Conservation (phyloP, 2,797 vertebrate species). For the Pogoniulus pusillus region DNA sequence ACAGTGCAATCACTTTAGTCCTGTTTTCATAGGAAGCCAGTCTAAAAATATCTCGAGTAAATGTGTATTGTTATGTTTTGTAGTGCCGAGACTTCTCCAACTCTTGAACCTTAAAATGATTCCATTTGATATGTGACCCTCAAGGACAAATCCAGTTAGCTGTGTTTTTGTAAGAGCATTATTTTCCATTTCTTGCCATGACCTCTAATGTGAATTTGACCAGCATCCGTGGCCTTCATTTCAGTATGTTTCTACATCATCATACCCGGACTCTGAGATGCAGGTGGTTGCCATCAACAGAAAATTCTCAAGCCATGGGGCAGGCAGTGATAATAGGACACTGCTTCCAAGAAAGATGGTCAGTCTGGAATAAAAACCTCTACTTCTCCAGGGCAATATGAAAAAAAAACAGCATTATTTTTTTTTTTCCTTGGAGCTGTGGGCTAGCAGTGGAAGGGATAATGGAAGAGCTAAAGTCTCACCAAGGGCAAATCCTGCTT, state of each 20-base stretch:
- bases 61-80: slow-evolving; percentile 53
- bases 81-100: neutral
- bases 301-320: neutral
- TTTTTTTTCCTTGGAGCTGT: neutral
- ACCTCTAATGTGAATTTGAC: neutral
- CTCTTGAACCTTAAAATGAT: slow-evolving; percentile 7
- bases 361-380: neutral
- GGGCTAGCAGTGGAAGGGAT: neutral
- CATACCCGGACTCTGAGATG: neutral
- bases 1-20: neutral
- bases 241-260: neutral
- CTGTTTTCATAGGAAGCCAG: slow-evolving; percentile 47
- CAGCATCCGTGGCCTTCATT: neutral
- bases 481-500: no score
- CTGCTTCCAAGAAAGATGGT: neutral
- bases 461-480: neutral
- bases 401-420: no score
- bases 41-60: slow-evolving; percentile 57
- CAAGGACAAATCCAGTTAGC: neutral
- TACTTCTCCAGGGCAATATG: neutral
- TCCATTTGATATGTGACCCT: slow-evolving; percentile 51
- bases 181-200: slow-evolving; percentile 14
- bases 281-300: neutral
- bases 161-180: slow-evolving; percentile 6
- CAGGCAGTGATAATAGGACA: neutral